phyloP scores from a whole-genome alignment of 2,888 invertebrate species.

The Lycophotia porphyrea region DNA sequence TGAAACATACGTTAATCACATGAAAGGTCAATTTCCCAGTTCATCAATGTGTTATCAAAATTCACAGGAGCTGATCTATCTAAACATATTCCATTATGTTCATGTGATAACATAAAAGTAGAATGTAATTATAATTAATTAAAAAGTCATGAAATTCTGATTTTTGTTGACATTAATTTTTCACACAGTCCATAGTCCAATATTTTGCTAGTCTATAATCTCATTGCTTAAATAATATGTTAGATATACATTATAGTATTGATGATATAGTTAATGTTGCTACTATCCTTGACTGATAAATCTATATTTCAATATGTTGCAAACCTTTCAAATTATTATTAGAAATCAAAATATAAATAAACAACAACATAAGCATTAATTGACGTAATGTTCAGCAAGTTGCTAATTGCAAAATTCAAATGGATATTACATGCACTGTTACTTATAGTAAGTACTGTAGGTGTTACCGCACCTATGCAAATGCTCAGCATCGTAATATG shows the following conservation, averaged over 20 bases:
- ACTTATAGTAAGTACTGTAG: too few species aligned
- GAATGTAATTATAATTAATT: constrained; percentile 8
- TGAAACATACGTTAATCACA: constrained; percentile 47
- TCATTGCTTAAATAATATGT: not conserved
- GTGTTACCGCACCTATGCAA: too few species aligned
- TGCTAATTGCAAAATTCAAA: constrained; percentile 1
- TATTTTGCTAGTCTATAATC: constrained; percentile 12
- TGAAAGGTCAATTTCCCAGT: constrained; percentile 33
- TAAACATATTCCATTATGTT: constrained; percentile 7
- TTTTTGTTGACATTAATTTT: constrained; percentile 20
- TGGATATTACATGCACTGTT: not conserved
- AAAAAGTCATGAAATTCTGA: not conserved
- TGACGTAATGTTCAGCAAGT: not conserved
- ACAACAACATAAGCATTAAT: not conserved
- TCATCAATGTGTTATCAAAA: constrained; percentile 31
- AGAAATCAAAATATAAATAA: not conserved
- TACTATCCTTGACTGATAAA: not conserved
- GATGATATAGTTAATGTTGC: not conserved
- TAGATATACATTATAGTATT: constrained; percentile 3
- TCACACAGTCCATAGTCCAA: constrained; percentile 45
- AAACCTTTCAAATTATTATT: not conserved
- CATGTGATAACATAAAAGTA: not conserved
- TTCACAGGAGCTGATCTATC: constrained; percentile 23
- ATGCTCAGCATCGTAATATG: not conserved
- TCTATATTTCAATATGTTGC: not conserved